Percentiles rank a stretch among this genome's conserved stretches.
Evolutionary conservation across 2,113 vertebrate species (phyloP).

Genomic region (Calidris pygmaea): DNA sequence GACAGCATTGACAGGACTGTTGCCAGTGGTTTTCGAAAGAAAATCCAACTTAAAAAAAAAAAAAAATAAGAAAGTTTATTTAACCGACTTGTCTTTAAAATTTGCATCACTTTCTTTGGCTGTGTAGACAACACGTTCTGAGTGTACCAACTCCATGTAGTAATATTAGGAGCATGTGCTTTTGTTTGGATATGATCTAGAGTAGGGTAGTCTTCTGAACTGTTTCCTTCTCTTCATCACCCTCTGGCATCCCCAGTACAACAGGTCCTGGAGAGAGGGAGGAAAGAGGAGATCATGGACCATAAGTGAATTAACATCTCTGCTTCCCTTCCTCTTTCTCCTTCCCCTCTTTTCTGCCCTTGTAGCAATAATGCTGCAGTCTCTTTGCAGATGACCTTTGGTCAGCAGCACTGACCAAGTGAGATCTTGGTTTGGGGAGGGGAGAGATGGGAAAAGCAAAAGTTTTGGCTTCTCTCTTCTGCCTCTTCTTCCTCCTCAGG

Average conservation of each 20-base stretch:
- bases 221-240: background rate
- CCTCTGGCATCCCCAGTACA: background rate
- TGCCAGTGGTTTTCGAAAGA: background rate
- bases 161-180: background rate
- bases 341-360: background rate
- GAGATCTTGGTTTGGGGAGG: background rate
- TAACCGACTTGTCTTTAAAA: background rate
- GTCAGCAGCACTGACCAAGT: background rate
- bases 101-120: background rate
- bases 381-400: background rate
- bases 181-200: background rate
- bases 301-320: background rate
- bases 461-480: background rate
- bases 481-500: background rate
- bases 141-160: background rate
- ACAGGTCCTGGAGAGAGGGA: background rate
- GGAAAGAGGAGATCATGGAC: background rate
- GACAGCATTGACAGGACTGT: background rate
- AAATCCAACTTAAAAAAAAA: background rate
- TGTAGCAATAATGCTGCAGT: rapidly evolving
- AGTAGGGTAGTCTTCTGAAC: background rate
- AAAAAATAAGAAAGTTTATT: background rate
- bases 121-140: background rate
- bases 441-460: background rate
- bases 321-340: background rate